Evolutionary conservation across 1,140 invertebrate genomes (phyloP).

Genomic region (Oncopodura yosiiana): DNA sequence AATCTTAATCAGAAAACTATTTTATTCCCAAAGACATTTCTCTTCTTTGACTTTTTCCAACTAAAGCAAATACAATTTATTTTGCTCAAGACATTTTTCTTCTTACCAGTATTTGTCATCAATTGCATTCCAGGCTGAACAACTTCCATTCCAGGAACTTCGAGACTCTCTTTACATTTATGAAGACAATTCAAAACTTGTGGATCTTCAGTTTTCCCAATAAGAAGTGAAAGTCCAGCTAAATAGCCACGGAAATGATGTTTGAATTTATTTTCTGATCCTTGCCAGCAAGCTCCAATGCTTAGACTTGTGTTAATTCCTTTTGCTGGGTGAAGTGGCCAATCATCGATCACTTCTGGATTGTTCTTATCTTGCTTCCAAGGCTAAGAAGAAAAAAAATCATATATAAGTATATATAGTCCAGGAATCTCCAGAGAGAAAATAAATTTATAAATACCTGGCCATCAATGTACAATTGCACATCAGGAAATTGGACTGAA

Average conservation of each 20-base stretch:
- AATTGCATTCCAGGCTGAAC: slow-evolving; percentile 64
- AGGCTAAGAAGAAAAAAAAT: too few species aligned
- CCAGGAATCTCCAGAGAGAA: too few species aligned
- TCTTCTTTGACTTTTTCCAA: too few species aligned
- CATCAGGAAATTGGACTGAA: slow-evolving; percentile 79
- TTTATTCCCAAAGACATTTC: too few species aligned
- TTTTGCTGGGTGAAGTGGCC: slow-evolving; percentile 94
- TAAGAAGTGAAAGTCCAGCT: slow-evolving; percentile 72
- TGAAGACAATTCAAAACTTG: slow-evolving; percentile 73
- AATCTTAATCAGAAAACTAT: too few species aligned
- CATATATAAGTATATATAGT: too few species aligned
- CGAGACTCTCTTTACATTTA: slow-evolving; percentile 72
- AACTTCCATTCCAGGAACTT: slow-evolving; percentile 64
- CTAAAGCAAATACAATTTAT: not conserved
- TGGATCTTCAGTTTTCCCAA: slow-evolving; percentile 58
- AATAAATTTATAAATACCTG: too few species aligned
- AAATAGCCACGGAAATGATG: slow-evolving; percentile 80
- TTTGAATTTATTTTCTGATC: slow-evolving; percentile 73
- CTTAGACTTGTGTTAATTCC: slow-evolving; percentile 86
- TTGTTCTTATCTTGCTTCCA: slow-evolving; percentile 71
- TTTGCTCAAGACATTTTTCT: not conserved
- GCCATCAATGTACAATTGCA: slow-evolving; percentile 82
- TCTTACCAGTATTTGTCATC: slow-evolving; percentile 52
- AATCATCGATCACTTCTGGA: slow-evolving; percentile 96
- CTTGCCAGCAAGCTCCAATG: slow-evolving; percentile 96